Evolutionary conservation across 2,888 invertebrate genomes (phyloP).

Genomic region (Caenorhabditis panamensis): DNA sequence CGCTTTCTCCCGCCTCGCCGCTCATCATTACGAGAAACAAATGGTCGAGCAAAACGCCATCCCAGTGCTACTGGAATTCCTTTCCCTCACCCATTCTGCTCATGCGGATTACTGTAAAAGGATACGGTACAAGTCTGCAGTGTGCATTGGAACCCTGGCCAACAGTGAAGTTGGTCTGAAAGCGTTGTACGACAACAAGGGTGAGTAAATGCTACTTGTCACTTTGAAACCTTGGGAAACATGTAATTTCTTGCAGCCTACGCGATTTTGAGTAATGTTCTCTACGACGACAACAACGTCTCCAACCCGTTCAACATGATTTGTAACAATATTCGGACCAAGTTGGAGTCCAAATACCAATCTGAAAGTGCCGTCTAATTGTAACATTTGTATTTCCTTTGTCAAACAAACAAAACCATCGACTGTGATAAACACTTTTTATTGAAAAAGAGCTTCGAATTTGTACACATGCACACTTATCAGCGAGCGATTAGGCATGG

Average conservation of each 20-base stretch:
- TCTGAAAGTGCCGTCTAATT: constrained; percentile 72
- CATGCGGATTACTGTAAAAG: constrained; percentile 74
- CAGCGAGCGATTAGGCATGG: constrained; percentile 31
- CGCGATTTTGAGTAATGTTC: constrained; percentile 70
- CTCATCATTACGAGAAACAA: constrained; percentile 72
- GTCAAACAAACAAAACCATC: constrained; percentile 31
- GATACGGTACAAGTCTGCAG: constrained; percentile 78
- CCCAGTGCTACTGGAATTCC: constrained; percentile 74
- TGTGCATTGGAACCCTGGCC: constrained; percentile 77
- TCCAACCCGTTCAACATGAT: constrained; percentile 75
- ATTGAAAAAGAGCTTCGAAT: constrained; percentile 7
- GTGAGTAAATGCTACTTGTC: constrained; percentile 41
- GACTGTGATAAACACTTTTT: constrained; percentile 42
- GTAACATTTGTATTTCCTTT: constrained; percentile 24
- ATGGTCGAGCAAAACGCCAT: constrained; percentile 75
- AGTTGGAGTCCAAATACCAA: constrained; percentile 71
- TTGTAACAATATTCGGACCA: constrained; percentile 74
- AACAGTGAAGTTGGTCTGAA: constrained; percentile 75
- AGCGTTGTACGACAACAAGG: constrained; percentile 73
- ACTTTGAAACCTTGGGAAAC: background rate
- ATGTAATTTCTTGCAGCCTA: constrained; percentile 59
- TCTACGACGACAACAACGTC: constrained; percentile 69
- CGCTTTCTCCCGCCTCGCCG: constrained; percentile 75
- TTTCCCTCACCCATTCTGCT: constrained; percentile 68
- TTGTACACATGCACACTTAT: constrained; percentile 14